Conservation (phyloP, 2,797 vertebrate genomes). For the Aeoliscus strigatus region DNA sequence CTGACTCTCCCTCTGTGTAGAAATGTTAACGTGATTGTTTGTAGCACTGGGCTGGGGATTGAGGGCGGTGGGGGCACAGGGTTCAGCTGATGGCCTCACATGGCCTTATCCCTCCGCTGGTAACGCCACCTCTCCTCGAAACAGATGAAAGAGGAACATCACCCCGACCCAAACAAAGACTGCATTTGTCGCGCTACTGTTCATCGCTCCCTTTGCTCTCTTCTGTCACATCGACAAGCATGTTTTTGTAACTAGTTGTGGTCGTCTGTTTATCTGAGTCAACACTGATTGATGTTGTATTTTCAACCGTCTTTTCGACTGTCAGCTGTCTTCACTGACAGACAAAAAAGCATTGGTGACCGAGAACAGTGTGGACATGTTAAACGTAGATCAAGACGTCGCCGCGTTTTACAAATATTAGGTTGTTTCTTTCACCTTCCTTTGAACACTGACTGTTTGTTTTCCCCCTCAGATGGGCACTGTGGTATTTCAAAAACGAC, state of each 20-base stretch:
- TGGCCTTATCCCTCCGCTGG: slow-evolving; percentile 26
- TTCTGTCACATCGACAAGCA: slow-evolving; percentile 38
- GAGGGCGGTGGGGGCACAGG: slow-evolving; percentile 16
- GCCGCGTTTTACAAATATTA: neutral
- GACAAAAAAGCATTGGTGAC: too few species aligned
- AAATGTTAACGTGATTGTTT: slow-evolving; percentile 10
- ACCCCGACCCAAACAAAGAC: slow-evolving; percentile 53
- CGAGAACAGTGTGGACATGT: too few species aligned
- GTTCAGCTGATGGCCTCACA: slow-evolving; percentile 46
- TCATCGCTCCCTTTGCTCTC: slow-evolving; percentile 32
- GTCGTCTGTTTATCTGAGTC: slow-evolving; percentile 24
- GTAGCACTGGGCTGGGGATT: slow-evolving; percentile 3
- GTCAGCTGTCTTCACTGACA: too few species aligned
- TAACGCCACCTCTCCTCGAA: slow-evolving; percentile 34
- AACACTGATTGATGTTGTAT: too few species aligned
- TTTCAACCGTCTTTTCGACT: too few species aligned
- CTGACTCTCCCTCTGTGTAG: too few species aligned
- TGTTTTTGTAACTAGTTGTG: slow-evolving; percentile 34
- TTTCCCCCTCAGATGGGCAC: slow-evolving; percentile 71
- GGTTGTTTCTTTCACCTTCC: neutral
- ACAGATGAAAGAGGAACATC: slow-evolving; percentile 52
- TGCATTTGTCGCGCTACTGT: slow-evolving; percentile 40
- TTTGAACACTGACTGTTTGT: slow-evolving; percentile 2
- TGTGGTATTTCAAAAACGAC: slow-evolving; percentile 86
- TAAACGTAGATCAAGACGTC: neutral